These are phyloP conservation scores for Tachina grossa DNA, from an alignment of 2,888 invertebrate genomes.

Conservation along the genomic window DNA sequence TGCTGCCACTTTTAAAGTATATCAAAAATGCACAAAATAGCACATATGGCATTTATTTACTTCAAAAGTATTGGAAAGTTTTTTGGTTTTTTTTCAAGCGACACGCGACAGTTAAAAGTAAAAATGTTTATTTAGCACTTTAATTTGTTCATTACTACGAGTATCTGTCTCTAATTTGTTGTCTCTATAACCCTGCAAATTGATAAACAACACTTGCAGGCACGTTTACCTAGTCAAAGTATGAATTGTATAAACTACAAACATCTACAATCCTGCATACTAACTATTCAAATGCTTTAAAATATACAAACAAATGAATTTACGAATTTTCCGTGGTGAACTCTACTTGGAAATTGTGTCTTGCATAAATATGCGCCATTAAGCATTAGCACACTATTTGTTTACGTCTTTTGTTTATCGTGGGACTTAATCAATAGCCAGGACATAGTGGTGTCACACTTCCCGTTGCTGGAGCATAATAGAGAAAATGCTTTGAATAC, in stretches of 20 bases:
- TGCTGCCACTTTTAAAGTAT: no score
- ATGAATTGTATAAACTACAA: neutral
- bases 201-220: conserved; percentile 42
- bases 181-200: conserved; percentile 17
- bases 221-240: conserved; percentile 27
- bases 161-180: conserved; percentile 40
- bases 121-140: conserved; percentile 3
- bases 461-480: conserved; percentile 63
- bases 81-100: no score
- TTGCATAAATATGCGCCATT: conserved; percentile 70
- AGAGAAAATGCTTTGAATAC: conserved; percentile 12
- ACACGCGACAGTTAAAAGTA: neutral
- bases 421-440: conserved; percentile 69
- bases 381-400: conserved; percentile 70
- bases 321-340: neutral
- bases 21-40: no score
- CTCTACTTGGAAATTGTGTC: conserved; percentile 41
- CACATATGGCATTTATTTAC: no score
- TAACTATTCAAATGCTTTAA: conserved; percentile 7
- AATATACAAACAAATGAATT: conserved; percentile 25
- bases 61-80: no score
- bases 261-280: neutral
- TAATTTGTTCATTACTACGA: conserved; percentile 30
- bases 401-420: conserved; percentile 70
- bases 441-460: conserved; percentile 66